Conservation (phyloP, 1,140 invertebrate species). For the Lepidurus apus region DNA sequence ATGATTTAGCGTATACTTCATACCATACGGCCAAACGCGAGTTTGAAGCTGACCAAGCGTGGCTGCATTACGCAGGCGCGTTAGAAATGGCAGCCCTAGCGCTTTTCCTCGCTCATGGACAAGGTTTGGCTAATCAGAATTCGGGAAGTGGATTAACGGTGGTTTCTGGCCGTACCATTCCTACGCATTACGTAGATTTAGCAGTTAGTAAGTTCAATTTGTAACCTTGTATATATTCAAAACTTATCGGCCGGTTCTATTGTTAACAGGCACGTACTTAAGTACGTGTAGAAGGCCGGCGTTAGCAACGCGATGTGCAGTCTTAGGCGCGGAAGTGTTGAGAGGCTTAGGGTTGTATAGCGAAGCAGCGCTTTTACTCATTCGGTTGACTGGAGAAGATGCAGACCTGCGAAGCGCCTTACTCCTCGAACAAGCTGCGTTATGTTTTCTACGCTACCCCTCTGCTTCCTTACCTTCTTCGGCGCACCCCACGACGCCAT, state of each 20-base stretch:
- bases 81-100: constrained; percentile 91
- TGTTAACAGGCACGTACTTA: constrained; percentile 31
- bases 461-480: not conserved
- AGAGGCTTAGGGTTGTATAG: constrained; percentile 66
- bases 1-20: constrained; percentile 81
- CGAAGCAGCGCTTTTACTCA: constrained; percentile 87
- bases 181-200: constrained; percentile 15
- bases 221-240: constrained; percentile 32
- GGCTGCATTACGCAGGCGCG: constrained; percentile 93
- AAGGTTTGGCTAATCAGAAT: constrained; percentile 45
- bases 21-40: constrained; percentile 95
- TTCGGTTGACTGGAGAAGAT: constrained; percentile 92
- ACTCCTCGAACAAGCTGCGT: constrained; percentile 88
- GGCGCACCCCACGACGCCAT: constrained; percentile 37
- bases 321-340: constrained; percentile 80
- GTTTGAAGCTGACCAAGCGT: constrained; percentile 92
- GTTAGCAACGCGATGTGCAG: constrained; percentile 72
- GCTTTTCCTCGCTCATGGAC: constrained; percentile 73
- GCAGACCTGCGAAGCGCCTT: constrained; percentile 84
- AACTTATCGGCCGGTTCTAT: constrained; percentile 30
- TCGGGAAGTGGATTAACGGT: not conserved
- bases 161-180: not conserved
- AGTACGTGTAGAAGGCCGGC: constrained; percentile 20
- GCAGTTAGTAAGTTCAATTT: constrained; percentile 37
- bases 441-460: constrained; percentile 69